phyloP scores from a whole-genome alignment of 2,113 vertebrate species.

The Podocnemis expansa region DNA sequence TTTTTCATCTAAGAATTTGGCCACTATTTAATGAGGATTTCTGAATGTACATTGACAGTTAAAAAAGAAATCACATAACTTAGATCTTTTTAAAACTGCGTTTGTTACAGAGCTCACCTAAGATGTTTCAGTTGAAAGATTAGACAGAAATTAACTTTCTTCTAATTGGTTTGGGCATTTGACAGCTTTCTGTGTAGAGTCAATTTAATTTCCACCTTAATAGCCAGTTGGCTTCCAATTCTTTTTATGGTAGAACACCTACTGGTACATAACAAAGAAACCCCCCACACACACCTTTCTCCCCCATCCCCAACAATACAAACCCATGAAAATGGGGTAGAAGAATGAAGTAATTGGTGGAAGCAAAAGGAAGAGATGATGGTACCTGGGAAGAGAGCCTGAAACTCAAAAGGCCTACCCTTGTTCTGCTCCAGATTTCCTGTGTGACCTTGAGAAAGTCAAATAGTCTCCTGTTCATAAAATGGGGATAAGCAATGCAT shows the following conservation, averaged over 20 bases:
- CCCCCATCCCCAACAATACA: not conserved
- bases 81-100: not conserved
- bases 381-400: not conserved
- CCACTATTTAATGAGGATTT: conserved; percentile 13
- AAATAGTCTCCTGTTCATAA: not conserved
- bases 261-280: not conserved
- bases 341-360: not conserved
- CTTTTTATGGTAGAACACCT: not conserved
- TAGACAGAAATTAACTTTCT: not conserved
- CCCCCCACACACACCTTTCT: too few species aligned
- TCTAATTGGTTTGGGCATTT: not conserved
- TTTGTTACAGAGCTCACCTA: not conserved
- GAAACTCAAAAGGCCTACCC: not conserved
- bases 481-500: not conserved
- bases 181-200: not conserved
- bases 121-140: not conserved
- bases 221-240: not conserved
- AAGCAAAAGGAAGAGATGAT: not conserved
- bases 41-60: not conserved
- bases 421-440: not conserved
- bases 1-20: not conserved
- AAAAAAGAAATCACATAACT: not conserved
- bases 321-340: not conserved
- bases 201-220: not conserved
- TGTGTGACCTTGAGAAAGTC: not conserved